phyloP scores from a whole-genome alignment of 2,888 invertebrate species.

The Electrophaes corylata region DNA sequence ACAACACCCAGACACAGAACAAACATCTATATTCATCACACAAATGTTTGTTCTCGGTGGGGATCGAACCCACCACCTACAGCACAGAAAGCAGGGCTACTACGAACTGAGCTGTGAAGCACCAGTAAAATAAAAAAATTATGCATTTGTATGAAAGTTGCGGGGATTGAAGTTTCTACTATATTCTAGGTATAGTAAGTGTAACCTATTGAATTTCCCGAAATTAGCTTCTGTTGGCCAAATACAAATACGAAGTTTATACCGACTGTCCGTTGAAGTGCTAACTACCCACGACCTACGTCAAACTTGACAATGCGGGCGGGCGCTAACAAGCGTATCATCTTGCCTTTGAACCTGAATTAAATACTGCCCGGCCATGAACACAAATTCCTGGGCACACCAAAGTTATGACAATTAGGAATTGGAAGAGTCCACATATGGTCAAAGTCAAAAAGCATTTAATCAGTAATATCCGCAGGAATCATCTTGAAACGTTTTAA shows the following conservation, averaged over 20 bases:
- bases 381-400: neutral
- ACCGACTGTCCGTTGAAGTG: slow-evolving; percentile 4
- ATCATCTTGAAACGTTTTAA: too few relatives aligned
- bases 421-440: neutral
- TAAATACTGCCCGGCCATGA: slow-evolving; percentile 5
- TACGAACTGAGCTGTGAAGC: too few relatives aligned
- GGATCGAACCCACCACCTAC: too few relatives aligned
- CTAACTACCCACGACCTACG: slow-evolving; percentile 20
- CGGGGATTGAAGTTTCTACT: neutral
- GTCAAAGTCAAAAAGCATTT: too few relatives aligned
- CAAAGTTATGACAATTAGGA: neutral
- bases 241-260: neutral
- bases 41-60: too few relatives aligned
- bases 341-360: slow-evolving; percentile 20
- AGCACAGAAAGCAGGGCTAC: too few relatives aligned
- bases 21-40: too few relatives aligned
- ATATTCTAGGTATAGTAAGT: neutral
- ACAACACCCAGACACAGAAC: too few relatives aligned
- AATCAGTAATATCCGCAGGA: too few relatives aligned
- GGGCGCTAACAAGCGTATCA: slow-evolving; percentile 22
- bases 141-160: too few relatives aligned
- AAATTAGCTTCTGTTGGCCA: neutral
- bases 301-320: slow-evolving; percentile 28
- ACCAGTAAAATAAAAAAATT: too few relatives aligned
- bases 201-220: neutral